Evolutionary conservation across 2,888 invertebrate genomes (phyloP).

Genomic region (Lasioglossum villosulum): DNA sequence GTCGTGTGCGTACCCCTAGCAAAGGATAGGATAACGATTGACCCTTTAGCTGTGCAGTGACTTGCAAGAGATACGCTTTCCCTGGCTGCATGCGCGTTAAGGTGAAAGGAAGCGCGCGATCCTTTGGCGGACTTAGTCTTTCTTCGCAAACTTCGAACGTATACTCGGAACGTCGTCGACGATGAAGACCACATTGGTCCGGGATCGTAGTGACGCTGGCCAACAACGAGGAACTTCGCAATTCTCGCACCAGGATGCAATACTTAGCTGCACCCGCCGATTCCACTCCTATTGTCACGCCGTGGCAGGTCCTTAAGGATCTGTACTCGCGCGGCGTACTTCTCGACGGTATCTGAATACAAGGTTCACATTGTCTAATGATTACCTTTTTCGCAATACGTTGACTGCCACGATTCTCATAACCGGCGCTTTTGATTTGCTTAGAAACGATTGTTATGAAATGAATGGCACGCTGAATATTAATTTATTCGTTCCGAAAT

Average conservation of each 20-base stretch:
- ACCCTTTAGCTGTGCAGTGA: slow-evolving; percentile 78
- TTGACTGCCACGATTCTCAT: no score
- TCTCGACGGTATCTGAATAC: slow-evolving; percentile 74
- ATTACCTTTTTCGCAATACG: neutral
- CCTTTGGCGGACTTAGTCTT: slow-evolving; percentile 73
- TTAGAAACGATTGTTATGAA: no score
- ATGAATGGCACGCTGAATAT: no score
- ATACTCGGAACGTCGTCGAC: slow-evolving; percentile 78
- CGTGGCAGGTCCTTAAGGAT: slow-evolving; percentile 76
- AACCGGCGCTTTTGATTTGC: no score
- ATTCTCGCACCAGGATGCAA: slow-evolving; percentile 78
- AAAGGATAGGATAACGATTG: slow-evolving; percentile 79
- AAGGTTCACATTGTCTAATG: neutral
- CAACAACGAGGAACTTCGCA: slow-evolving; percentile 70
- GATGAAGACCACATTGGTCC: slow-evolving; percentile 78
- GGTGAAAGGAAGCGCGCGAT: slow-evolving; percentile 76
- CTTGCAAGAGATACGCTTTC: slow-evolving; percentile 77
- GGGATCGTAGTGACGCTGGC: slow-evolving; percentile 74
- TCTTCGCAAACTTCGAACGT: slow-evolving; percentile 78
- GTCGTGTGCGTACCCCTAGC: slow-evolving; percentile 77
- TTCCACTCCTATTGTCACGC: slow-evolving; percentile 80
- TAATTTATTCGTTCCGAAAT: no score
- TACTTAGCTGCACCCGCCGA: slow-evolving; percentile 79
- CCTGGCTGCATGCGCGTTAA: slow-evolving; percentile 78
- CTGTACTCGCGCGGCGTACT: slow-evolving; percentile 77